A percentile compares a stretch with the other conserved stretches of the same genome.
Conservation (phyloP, 2,113 vertebrate species). For the Illadopsis cleaveri region DNA sequence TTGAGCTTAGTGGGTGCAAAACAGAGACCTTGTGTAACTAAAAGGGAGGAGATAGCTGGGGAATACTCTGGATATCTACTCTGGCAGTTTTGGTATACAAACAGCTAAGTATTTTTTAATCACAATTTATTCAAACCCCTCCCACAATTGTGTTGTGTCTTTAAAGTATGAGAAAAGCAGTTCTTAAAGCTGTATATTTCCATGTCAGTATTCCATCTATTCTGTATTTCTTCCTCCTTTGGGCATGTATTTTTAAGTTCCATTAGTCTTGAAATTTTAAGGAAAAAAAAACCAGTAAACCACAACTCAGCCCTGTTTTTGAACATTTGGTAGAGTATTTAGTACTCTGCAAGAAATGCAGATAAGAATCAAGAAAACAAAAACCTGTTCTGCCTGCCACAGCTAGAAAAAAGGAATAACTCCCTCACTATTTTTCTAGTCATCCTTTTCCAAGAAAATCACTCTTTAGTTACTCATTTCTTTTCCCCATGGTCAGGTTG, state of each 20-base stretch:
- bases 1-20: background rate
- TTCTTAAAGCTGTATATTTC: background rate
- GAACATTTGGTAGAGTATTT: slow-evolving; percentile 12
- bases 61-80: background rate
- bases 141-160: background rate
- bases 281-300: background rate
- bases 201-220: background rate
- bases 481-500: slow-evolving; percentile 77
- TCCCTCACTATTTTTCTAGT: background rate
- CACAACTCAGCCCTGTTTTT: background rate
- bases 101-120: background rate
- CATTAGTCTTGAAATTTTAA: background rate
- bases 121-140: background rate
- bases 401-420: slow-evolving; percentile 28
- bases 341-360: background rate
- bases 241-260: background rate
- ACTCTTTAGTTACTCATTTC: slow-evolving; percentile 67
- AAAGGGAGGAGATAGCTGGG: background rate
- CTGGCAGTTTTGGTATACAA: background rate
- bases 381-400: background rate
- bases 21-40: fast-evolving
- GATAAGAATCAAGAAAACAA: background rate
- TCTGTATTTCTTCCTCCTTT: background rate
- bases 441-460: slow-evolving; percentile 55
- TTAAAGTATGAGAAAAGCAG: background rate